Evolutionary conservation across 23 tunicate species (phyloP), one percentile per base, ranked within the genome.

Genomic region (Botrylloides violaceus): DNA sequence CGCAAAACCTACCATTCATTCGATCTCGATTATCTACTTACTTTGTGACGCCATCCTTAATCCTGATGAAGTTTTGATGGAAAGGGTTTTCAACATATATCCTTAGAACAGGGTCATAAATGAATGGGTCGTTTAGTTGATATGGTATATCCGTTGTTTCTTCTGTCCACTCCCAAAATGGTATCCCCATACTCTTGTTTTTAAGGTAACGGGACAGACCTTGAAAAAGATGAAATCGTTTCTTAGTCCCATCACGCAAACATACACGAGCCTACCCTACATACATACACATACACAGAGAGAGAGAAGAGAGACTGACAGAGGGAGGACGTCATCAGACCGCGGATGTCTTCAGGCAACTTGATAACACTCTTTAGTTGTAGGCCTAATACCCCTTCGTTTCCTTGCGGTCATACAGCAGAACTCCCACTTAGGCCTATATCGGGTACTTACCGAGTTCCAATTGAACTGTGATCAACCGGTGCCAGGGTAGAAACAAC

Each of bases 81-180:
- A 82, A 82, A 27, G 88, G 88, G 56, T 82, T 82, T 29, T 65
- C 32, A 24, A 73, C 66, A 20, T 29, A 6, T 68, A 58, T 76
- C 23, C 59, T 68, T 2, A 66, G 30, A 34, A 49, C 36, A 4
- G 81, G 81, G 58, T 82, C 88, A 28, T 48, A 76, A 18, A 82
- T 76, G 4, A 29, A 56, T 22, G 60, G 37, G 22, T 59, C 23
- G 7, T 59, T 70, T 26, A 76, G n/a, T 31, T 65, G 24, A 24
- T 65, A 30, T 1, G 88, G 88, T 3, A 82, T 25, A 59, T 66
- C 30, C 3, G 35, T 58, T 5, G 64, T 71, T 5, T 34, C 47
- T 49, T 82, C 81, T 1, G 81, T 76, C 88, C 88, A 82, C 38
- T 82, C 88, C 88, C 88, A 82, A 37, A 58, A 82, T 3, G 88